A percentile compares a stretch with the other conserved stretches of the same genome.
Evolutionary conservation across 1,140 invertebrate species (phyloP).

Genomic region (Drosophila rhopaloa): DNA sequence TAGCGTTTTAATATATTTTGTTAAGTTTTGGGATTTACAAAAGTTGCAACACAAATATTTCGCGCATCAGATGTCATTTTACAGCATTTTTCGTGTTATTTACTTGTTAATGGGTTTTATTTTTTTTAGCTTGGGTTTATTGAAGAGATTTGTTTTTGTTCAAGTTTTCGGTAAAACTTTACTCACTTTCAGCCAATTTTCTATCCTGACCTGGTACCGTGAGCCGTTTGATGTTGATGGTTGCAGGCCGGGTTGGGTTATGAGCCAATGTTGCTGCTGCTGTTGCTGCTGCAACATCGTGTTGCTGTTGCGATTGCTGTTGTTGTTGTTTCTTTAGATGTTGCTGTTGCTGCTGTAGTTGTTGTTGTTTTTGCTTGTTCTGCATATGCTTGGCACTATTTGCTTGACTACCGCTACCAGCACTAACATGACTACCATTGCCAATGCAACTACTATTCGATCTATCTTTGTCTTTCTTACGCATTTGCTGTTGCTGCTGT

Average conservation of each 20-base stretch:
- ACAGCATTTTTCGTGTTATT: slow-evolving; percentile 76
- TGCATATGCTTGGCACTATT: slow-evolving; percentile 80
- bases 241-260: slow-evolving; percentile 63
- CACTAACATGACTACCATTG: slow-evolving; percentile 68
- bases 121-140: slow-evolving; percentile 47
- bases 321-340: slow-evolving; percentile 21
- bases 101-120: slow-evolving; percentile 31
- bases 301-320: slow-evolving; percentile 33
- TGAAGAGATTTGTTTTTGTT: slow-evolving; percentile 53
- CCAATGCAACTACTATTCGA: slow-evolving; percentile 78
- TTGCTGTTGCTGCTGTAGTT: slow-evolving; percentile 50
- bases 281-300: slow-evolving; percentile 14
- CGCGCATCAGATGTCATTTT: slow-evolving; percentile 77
- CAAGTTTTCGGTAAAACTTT: slow-evolving; percentile 79
- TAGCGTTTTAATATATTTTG: slow-evolving; percentile 35
- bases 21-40: slow-evolving; percentile 50
- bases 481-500: slow-evolving; percentile 64
- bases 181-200: slow-evolving; percentile 84
- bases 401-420: slow-evolving; percentile 66
- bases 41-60: slow-evolving; percentile 81
- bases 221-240: slow-evolving; percentile 80
- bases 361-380: slow-evolving; percentile 74
- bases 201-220: slow-evolving; percentile 83
- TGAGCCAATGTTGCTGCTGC: slow-evolving; percentile 43
- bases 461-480: slow-evolving; percentile 84